Conservation (phyloP, 2,888 invertebrate species). For the Lepas anatifera region DNA sequence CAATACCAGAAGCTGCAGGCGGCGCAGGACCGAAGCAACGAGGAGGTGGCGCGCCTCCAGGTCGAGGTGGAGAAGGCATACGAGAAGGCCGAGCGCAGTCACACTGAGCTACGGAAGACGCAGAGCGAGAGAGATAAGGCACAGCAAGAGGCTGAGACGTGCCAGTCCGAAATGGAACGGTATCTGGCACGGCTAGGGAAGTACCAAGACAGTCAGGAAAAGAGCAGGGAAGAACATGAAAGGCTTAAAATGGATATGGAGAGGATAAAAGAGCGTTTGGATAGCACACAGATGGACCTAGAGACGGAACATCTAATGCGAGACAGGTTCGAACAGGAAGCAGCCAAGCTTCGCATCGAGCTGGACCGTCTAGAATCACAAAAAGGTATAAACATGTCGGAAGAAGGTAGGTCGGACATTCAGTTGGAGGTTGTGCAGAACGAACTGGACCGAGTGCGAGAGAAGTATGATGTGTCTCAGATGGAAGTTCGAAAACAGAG, state of each 20-base stretch:
- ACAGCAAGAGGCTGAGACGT: constrained; percentile 56
- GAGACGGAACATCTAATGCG: constrained; percentile 47
- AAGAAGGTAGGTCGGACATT: constrained; percentile 44
- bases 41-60: constrained; percentile 73
- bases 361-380: constrained; percentile 46
- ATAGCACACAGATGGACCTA: constrained; percentile 66
- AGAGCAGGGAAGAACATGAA: constrained; percentile 51
- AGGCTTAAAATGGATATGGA: constrained; percentile 26
- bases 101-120: constrained; percentile 65
- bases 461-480: constrained; percentile 32
- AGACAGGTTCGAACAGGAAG: constrained; percentile 51
- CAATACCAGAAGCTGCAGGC: constrained; percentile 74
- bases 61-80: constrained; percentile 84
- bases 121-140: constrained; percentile 61
- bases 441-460: constrained; percentile 61
- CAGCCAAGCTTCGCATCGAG: constrained; percentile 51
- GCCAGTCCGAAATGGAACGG: constrained; percentile 64
- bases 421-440: constrained; percentile 39
- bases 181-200: constrained; percentile 58
- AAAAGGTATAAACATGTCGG: constrained; percentile 47
- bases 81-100: constrained; percentile 76
- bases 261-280: constrained; percentile 37
- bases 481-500: constrained; percentile 54
- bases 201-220: constrained; percentile 48
- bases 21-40: constrained; percentile 75